These are phyloP conservation scores for Archaeoteleia sp. DNA, from an alignment of 2,888 invertebrate genomes.

Conservation along the genomic window DNA sequence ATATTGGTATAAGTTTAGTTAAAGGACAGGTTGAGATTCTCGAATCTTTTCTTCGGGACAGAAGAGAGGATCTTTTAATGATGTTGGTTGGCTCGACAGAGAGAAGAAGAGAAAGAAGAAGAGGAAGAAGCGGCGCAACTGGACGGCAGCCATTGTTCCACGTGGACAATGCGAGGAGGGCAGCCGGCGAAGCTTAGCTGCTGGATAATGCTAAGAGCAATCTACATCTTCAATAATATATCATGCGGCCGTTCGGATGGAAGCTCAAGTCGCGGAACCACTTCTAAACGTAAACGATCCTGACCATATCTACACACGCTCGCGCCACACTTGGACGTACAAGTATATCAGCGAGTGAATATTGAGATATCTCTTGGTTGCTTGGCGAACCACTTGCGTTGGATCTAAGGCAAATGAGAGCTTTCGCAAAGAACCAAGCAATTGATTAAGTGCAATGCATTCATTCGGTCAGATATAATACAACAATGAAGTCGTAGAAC, in stretches of 20 bases:
- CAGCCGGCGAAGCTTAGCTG: slow-evolving; percentile 37
- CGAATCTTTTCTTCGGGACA: slow-evolving; percentile 42
- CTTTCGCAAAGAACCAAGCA: slow-evolving; percentile 5
- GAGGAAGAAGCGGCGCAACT: slow-evolving; percentile 49
- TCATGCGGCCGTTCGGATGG: slow-evolving; percentile 56
- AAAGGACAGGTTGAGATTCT: slow-evolving; percentile 41
- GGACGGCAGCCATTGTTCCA: slow-evolving; percentile 64
- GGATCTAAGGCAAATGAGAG: slow-evolving; percentile 14
- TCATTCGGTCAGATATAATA: background rate
- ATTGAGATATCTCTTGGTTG: slow-evolving; percentile 59
- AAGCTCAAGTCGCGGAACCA: slow-evolving; percentile 35
- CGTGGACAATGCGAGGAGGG: slow-evolving; percentile 67
- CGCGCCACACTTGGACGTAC: slow-evolving; percentile 36
- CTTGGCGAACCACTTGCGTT: slow-evolving; percentile 6
- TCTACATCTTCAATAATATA: slow-evolving; percentile 71
- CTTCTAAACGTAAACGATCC: slow-evolving; percentile 52
- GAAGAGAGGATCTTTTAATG: slow-evolving; percentile 46
- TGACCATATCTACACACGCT: slow-evolving; percentile 45
- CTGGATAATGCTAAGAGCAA: slow-evolving; percentile 62
- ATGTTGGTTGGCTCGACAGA: slow-evolving; percentile 25
- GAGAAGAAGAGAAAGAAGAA: slow-evolving; percentile 31
- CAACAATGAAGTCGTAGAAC: no score
- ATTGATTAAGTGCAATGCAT: no score
- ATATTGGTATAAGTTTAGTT: slow-evolving; percentile 30
- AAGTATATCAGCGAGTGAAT: slow-evolving; percentile 54